Conservation (phyloP, 1,140 invertebrate genomes). For the Periplaneta americana region DNA sequence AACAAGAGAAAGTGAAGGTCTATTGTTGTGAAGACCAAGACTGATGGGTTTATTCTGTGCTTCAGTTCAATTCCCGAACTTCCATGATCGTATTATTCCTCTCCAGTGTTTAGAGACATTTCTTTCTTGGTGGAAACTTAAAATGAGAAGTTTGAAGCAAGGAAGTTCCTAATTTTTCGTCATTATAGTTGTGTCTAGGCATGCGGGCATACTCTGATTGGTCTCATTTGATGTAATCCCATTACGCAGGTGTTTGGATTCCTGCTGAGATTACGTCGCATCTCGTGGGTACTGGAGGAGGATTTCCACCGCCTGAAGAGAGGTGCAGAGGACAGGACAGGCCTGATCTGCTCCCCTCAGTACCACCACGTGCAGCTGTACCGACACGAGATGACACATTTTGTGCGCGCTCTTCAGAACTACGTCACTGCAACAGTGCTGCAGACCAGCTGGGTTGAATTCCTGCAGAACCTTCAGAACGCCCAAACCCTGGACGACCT, state of each 20-base stretch:
- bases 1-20: no score
- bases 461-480: slow-evolving; percentile 55
- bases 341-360: slow-evolving; percentile 29
- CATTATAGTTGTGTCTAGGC: no score
- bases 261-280: slow-evolving; percentile 64
- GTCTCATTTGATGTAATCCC: no score
- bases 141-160: no score
- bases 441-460: slow-evolving; percentile 60
- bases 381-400: slow-evolving; percentile 65
- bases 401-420: slow-evolving; percentile 63
- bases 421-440: slow-evolving; percentile 65
- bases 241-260: slow-evolving; percentile 63
- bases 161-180: no score
- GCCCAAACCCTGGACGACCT: slow-evolving; percentile 59
- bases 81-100: no score
- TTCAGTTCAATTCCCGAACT: no score
- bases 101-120: no score
- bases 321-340: neutral
- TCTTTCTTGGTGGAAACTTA: no score
- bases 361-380: slow-evolving; percentile 56
- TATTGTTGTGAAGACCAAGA: no score
- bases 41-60: no score
- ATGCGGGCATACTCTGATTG: no score
- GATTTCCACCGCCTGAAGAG: slow-evolving; percentile 50
- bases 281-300: slow-evolving; percentile 63